Evolutionary conservation across 2,888 invertebrate genomes (phyloP).

Genomic region (Calliopum simillimum): DNA sequence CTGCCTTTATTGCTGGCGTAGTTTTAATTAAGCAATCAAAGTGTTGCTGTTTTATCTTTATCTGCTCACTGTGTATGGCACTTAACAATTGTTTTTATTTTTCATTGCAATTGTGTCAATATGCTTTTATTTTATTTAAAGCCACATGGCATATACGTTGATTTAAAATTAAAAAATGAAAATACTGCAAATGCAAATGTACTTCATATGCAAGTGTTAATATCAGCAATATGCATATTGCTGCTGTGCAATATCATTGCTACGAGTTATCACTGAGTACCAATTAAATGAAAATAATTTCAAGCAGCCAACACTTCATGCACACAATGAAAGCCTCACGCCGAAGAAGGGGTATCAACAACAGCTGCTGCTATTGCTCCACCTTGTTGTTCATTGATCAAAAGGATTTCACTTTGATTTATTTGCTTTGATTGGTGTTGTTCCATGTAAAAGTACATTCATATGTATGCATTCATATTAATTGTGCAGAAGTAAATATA

Average conservation of each 20-base stretch:
- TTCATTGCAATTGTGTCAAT: neutral
- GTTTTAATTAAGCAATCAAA: constrained; percentile 10
- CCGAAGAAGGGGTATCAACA: neutral
- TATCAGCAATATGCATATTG: neutral
- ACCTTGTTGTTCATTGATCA: neutral
- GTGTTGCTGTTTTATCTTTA: constrained; percentile 1
- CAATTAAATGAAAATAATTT: constrained; percentile 6
- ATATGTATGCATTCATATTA: too few relatives aligned
- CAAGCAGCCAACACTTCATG: neutral
- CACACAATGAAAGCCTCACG: too few relatives aligned
- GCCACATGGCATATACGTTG: neutral
- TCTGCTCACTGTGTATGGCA: neutral
- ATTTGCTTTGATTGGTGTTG: neutral
- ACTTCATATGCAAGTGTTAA: too few relatives aligned
- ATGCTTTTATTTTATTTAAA: neutral
- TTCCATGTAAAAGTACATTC: neutral
- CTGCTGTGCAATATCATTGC: neutral
- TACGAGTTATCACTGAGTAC: neutral
- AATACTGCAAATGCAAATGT: neutral
- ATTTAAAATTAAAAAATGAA: neutral
- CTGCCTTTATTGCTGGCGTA: neutral
- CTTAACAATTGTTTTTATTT: neutral
- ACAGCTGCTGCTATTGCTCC: neutral
- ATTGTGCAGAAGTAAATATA: too few relatives aligned
- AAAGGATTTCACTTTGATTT: constrained; percentile 14